phyloP scores from a whole-genome alignment of 2,888 invertebrate species.

The Eremobia ochroleuca region DNA sequence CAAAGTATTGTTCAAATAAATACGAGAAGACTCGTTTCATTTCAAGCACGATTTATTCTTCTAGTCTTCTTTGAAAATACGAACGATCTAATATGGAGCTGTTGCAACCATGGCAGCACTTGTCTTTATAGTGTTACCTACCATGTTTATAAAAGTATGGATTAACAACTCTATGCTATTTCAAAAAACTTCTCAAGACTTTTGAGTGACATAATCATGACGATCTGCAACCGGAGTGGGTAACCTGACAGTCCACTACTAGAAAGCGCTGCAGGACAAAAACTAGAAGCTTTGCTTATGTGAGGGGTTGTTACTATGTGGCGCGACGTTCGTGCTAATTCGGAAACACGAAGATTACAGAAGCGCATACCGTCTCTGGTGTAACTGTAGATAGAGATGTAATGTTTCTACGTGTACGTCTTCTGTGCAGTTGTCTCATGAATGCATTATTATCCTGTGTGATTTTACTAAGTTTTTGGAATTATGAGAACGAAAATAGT shows the following conservation, averaged over 20 bases:
- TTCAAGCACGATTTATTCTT: neutral
- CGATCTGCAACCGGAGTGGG: neutral
- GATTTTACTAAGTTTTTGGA: neutral
- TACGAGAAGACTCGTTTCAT: neutral
- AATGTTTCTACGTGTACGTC: neutral
- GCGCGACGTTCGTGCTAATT: neutral
- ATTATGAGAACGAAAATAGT: neutral
- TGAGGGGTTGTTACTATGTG: neutral
- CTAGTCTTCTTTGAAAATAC: no score
- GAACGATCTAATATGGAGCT: neutral
- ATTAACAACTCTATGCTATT: neutral
- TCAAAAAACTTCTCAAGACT: neutral
- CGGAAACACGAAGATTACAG: neutral
- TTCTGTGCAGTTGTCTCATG: no score
- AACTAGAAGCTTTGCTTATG: neutral
- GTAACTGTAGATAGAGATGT: neutral
- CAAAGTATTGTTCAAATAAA: slow-evolving; percentile 16
- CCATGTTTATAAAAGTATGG: neutral
- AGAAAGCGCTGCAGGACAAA: neutral
- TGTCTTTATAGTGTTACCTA: neutral
- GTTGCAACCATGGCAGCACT: neutral
- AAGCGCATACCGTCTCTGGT: neutral
- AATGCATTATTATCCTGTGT: neutral
- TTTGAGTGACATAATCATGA: neutral
- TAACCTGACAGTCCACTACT: neutral